Evolutionary conservation across 2,888 invertebrate species (phyloP).

Genomic region (Rhaphigaster nebulosa): DNA sequence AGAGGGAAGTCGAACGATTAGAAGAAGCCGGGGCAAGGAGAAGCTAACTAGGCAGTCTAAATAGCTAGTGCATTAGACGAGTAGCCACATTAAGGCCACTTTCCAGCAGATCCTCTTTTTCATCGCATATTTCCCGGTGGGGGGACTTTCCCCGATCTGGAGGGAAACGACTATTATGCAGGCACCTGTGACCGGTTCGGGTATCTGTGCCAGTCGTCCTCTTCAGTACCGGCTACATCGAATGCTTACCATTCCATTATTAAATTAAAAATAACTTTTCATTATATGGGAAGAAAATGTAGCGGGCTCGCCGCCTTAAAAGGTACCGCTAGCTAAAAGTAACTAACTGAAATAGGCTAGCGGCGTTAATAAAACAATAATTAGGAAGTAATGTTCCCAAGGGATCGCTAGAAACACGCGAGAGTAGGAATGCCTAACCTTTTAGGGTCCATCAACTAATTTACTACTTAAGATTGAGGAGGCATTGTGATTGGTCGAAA

Average conservation of each 20-base stretch:
- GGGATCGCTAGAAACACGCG: not conserved
- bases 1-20: not conserved
- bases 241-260: not conserved
- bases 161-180: not conserved
- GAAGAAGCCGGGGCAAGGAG: not conserved
- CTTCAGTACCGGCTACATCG: conserved; percentile 4
- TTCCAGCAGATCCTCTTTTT: conserved; percentile 10
- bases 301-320: not conserved
- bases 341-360: not conserved
- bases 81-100: conserved; percentile 22
- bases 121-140: conserved; percentile 3
- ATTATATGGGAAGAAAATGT: not conserved
- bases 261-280: conserved; percentile 29
- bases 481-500: not conserved
- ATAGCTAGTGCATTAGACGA: not conserved
- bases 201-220: not conserved
- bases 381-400: not conserved
- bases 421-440: not conserved
- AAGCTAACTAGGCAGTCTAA: conserved; percentile 20
- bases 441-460: not conserved
- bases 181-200: not conserved
- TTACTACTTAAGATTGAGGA: not conserved
- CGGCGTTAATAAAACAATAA: not conserved
- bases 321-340: not conserved
- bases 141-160: conserved; percentile 7